Evolutionary conservation across 2,888 invertebrate genomes (phyloP).

Genomic region (Callinectes sapidus): DNA sequence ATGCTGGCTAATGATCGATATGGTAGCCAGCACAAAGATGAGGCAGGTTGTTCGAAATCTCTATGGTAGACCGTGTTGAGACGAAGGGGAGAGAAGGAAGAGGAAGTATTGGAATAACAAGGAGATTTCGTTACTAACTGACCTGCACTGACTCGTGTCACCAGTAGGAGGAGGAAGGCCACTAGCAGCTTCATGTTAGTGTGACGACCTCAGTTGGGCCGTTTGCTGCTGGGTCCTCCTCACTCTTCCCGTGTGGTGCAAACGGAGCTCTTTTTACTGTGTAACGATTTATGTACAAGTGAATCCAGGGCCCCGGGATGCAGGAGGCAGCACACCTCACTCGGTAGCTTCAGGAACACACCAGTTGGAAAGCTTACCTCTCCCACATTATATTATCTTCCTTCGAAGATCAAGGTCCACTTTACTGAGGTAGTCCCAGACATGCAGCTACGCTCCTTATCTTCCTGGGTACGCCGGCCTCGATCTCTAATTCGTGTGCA

Average conservation of each 20-base stretch:
- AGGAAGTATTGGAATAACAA: neutral
- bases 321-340: neutral
- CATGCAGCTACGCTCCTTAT: conserved; percentile 24
- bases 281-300: neutral
- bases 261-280: neutral
- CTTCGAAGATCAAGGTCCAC: neutral
- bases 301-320: neutral
- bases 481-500: neutral
- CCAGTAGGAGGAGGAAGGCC: neutral
- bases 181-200: neutral
- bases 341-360: neutral
- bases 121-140: neutral
- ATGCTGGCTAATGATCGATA: neutral
- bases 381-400: neutral
- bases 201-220: neutral
- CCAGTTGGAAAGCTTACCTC: neutral
- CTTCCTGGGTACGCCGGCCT: conserved; percentile 11
- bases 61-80: neutral
- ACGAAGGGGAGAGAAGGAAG: neutral
- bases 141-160: neutral
- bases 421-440: conserved; percentile 14
- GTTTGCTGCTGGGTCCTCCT: neutral
- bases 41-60: neutral
- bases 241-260: neutral
- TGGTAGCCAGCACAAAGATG: neutral